Evolutionary conservation across 2,113 vertebrate genomes (phyloP).

Genomic region (Furnarius figulus): DNA sequence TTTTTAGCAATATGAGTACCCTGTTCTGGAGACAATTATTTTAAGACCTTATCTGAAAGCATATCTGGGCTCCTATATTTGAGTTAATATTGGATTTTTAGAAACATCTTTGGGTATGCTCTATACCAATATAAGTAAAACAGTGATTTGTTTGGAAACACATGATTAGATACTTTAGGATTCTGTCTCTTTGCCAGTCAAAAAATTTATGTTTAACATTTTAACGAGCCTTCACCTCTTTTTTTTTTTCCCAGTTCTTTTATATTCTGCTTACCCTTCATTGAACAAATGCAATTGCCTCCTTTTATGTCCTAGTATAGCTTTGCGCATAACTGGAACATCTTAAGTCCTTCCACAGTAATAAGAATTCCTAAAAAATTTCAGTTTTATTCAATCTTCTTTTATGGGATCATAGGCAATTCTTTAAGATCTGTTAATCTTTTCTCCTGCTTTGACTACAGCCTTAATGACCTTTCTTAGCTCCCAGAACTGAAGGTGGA

Average conservation of each 20-base stretch:
- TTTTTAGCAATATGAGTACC: not conserved
- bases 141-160: not conserved
- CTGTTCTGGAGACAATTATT: not conserved
- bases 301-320: not conserved
- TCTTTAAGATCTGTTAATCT: not conserved
- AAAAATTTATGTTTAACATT: not conserved
- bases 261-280: not conserved
- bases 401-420: not conserved
- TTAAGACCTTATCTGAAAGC: accelerated
- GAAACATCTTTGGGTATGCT: not conserved
- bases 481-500: not conserved
- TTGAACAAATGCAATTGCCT: not conserved
- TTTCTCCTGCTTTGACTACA: not conserved
- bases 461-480: not conserved
- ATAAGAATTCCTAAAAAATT: not conserved
- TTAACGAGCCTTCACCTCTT: accelerated
- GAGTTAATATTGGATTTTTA: not conserved
- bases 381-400: not conserved
- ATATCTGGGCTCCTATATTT: not conserved
- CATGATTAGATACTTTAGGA: not conserved
- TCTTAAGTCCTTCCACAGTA: not conserved
- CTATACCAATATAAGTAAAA: not conserved
- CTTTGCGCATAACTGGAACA: not conserved
- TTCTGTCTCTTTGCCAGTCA: not conserved
- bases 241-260: not conserved